phyloP scores from a whole-genome alignment of 2,888 invertebrate genomes.

The Caenorhabditis sp. region DNA sequence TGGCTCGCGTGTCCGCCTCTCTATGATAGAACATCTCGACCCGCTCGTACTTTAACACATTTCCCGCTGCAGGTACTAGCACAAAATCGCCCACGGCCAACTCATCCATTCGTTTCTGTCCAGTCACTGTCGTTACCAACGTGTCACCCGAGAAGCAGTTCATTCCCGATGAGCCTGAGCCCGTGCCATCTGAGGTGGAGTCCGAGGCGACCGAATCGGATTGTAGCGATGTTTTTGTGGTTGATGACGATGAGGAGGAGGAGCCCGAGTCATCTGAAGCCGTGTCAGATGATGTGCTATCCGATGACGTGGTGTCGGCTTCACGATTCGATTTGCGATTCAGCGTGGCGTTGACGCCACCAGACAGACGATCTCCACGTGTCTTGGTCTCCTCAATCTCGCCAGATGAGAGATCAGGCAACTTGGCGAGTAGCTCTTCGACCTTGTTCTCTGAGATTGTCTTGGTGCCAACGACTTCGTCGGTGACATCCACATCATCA shows the following conservation, averaged over 20 bases:
- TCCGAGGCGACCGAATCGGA: conserved; percentile 8
- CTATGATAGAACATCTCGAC: conserved; percentile 70
- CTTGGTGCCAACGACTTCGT: conserved; percentile 31
- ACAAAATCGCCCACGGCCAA: conserved; percentile 67
- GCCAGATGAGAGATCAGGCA: conserved; percentile 4
- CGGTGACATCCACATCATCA: conserved; percentile 31
- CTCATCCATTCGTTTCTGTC: conserved; percentile 64
- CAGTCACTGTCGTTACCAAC: conserved; percentile 52
- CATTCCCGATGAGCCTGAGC: conserved; percentile 19
- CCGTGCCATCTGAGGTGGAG: conserved; percentile 6
- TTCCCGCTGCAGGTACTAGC: conserved; percentile 63
- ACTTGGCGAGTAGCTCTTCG: conserved; percentile 14
- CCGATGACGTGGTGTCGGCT: background rate
- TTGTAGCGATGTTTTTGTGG: background rate
- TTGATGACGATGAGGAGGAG: conserved; percentile 2
- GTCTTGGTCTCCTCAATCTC: background rate
- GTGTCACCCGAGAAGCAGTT: conserved; percentile 69
- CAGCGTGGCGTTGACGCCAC: background rate
- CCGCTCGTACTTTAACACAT: conserved; percentile 62
- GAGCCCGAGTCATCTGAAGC: conserved; percentile 9
- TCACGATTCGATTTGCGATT: background rate
- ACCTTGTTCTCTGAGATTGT: conserved; percentile 8
- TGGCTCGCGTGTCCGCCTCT: conserved; percentile 57
- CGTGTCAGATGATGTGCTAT: background rate
- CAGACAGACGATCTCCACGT: background rate